Evolutionary conservation across 2,113 vertebrate species (phyloP), one percentile per base, ranked within the genome.

Genomic region (Osmerus mordax): DNA sequence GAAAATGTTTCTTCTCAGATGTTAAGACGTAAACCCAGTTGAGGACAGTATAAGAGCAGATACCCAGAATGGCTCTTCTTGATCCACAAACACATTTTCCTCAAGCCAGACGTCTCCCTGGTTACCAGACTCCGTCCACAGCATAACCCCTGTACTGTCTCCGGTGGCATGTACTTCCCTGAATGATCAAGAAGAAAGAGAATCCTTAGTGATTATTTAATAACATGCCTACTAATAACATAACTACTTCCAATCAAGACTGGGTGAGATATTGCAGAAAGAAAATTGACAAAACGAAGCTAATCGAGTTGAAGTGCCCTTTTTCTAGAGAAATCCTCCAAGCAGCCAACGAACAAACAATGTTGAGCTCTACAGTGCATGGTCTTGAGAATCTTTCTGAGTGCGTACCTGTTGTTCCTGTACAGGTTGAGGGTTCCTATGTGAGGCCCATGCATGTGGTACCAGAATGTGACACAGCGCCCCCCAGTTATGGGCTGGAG

Each of bases 381-480:
- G 8, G 16, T 28, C 12, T 68, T 25, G 19, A 16, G 18, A 3
- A 28, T 28, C 25, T 28, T 28, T 28, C 25, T 2, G 25, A 4
- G 28, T 52, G 0, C 15, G 9, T 81, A 92, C 92, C 90, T 89
- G 88, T 89, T 83, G 69, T 90, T 91, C 14, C 80, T 52, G 32
- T 78, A 86, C 60, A 92, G 76, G 36, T 23, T 87, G 11, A 92
- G 90, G 3, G 84, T 89, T 29, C 91, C 90, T 5, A 86, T 72
- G 2, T 88, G 25, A 60, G 47, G n/a, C 18, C 90, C 88, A 52
- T 76, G 75, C 80, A 91, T 90, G 63, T 91, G 86, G 75, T 90
- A 92, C 90, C 91, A 93, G 80, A 93, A 92, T 16, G 52, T 87
- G 13, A 93, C 80, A 81, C 91, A 92, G 81, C 89, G 81, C 4